Base-by-base conservation (phyloP, 2,113 vertebrate species). In the Daphoenositta chrysoptera region DNA sequence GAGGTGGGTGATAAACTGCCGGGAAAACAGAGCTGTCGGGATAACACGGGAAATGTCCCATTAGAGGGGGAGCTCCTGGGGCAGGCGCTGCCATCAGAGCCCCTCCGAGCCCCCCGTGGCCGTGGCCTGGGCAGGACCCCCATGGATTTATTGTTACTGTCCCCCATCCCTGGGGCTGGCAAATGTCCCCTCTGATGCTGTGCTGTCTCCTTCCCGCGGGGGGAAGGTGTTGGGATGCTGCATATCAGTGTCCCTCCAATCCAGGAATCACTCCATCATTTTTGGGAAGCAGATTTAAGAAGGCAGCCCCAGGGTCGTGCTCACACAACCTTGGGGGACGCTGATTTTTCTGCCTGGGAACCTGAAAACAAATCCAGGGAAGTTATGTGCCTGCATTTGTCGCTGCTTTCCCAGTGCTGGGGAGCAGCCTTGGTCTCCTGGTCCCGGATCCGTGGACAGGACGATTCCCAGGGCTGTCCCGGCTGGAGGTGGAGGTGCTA, bases 1-100 rank as follows among this genome's bases (percentile, higher is more conserved):
- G 88, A 85, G 90, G 89, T 77, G 93, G 56, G 92, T 96, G 96
- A 97, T 96, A 92, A 96, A 97, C 63, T 91, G 91, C 93, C 47
- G 61, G 93, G 93, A 91, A 96, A 93, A 82, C 61, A 66, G 72
- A 94, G 82, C 92, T 96, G 85, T 91, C 1, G 1, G 94, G 88
- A 87, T 75, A 83, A 61, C 86, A 90, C 0, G 58, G 96, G 95
- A 97, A 96, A 68, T 26, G 84, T 77, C 93, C 91, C 83, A 54
- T 95, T 96, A 94, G 54, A 66, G 35, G 5, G 35, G 58, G 68
- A 85, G 57, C 78, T 94, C 61, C 94, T 94, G 96, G 39, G 89
- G 63, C 42, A 31, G 53, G 35, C 0, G 0, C 61, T 54, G 61
- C 58, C 60, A 20, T 7, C 9, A 0, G 27, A 11, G 2, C 18